These are phyloP conservation scores for Strigamia transsilvanica DNA, from an alignment of 2,888 invertebrate species.

Conservation along the genomic window DNA sequence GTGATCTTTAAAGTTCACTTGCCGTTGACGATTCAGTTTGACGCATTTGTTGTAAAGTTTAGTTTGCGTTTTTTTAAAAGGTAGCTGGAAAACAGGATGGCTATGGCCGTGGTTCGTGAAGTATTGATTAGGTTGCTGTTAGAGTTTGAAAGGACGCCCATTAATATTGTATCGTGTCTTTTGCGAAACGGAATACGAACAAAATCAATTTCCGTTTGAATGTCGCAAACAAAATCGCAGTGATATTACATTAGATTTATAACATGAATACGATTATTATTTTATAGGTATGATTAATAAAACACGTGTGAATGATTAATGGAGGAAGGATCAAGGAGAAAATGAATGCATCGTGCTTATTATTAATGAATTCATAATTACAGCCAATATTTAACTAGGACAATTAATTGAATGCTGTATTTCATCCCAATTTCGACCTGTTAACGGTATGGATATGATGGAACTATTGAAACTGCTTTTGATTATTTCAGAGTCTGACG, in stretches of 20 bases:
- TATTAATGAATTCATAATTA: constrained; percentile 24
- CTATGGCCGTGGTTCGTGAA: background rate
- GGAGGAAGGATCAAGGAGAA: constrained; percentile 4
- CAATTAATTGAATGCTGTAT: background rate
- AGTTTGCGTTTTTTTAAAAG: background rate
- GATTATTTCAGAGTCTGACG: background rate
- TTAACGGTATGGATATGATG: background rate
- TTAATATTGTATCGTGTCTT: background rate
- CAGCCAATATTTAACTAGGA: background rate
- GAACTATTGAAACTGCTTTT: constrained; percentile 3
- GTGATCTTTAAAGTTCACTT: background rate
- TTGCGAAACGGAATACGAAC: background rate
- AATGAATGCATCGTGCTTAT: background rate
- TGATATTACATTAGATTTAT: background rate
- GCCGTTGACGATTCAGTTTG: background rate
- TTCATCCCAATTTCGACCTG: background rate
- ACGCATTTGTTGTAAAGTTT: background rate
- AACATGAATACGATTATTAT: constrained; percentile 15
- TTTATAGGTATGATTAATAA: constrained; percentile 11
- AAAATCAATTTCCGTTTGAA: background rate
- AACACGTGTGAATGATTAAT: constrained; percentile 30
- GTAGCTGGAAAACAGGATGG: background rate
- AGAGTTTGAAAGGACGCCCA: background rate
- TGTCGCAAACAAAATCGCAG: background rate
- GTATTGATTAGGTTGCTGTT: background rate